phyloP scores from a whole-genome alignment of 2,797 vertebrate species.

The Alosa sapidissima region DNA sequence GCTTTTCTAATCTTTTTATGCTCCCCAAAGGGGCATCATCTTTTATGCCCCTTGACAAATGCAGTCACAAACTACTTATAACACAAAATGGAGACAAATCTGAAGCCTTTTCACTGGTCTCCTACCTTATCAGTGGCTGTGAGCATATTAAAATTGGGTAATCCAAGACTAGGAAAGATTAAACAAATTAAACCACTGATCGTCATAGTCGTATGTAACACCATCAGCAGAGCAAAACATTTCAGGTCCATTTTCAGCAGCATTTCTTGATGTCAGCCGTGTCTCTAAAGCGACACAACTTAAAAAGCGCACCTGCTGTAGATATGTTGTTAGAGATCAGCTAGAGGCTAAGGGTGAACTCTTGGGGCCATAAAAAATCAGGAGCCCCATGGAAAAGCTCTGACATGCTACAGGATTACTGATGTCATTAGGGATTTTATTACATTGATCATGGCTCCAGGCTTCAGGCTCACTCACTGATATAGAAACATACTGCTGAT shows the following conservation, averaged over 20 bases:
- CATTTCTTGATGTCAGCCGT: neutral
- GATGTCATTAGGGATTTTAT: constrained; percentile 62
- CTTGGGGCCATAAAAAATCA: constrained; percentile 31
- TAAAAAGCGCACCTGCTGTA: neutral
- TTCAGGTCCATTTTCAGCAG: neutral
- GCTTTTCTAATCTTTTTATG: neutral
- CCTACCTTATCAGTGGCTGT: neutral
- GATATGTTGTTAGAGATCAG: neutral
- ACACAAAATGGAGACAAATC: neutral
- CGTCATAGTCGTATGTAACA: neutral
- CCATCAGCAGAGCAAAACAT: neutral
- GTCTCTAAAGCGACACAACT: neutral
- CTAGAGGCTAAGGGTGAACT: neutral
- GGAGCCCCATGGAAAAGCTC: constrained; percentile 42
- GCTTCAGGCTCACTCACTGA: constrained; percentile 33
- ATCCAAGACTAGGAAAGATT: neutral
- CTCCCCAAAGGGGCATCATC: neutral
- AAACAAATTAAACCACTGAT: neutral
- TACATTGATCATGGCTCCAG: constrained; percentile 52
- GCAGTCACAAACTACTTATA: neutral
- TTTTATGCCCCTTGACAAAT: neutral
- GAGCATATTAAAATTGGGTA: neutral
- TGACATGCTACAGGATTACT: constrained; percentile 51
- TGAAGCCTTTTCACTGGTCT: neutral
- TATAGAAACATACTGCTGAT: constrained; percentile 50